Percentiles rank a stretch among this genome's conserved stretches.
These are phyloP conservation scores for Promerops cafer DNA, from an alignment of 2,113 vertebrate genomes.

Conservation along the genomic window DNA sequence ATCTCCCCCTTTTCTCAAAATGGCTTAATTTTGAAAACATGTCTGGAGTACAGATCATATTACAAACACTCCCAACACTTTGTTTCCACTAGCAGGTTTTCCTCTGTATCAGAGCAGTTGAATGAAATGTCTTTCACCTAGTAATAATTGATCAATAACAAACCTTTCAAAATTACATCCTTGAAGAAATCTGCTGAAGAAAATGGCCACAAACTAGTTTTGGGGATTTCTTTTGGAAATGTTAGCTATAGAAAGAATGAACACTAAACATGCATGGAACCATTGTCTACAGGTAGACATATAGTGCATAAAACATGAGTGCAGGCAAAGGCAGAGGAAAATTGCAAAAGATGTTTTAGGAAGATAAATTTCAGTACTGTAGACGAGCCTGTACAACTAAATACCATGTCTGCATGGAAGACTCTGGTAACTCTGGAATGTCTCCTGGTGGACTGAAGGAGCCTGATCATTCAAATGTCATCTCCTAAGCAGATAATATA, in stretches of 20 bases:
- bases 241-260: neutral
- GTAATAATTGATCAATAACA: neutral
- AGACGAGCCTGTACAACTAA: neutral
- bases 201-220: neutral
- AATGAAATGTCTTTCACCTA: neutral
- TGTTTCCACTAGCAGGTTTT: neutral
- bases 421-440: neutral
- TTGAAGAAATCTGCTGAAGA: neutral
- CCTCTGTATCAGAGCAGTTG: neutral
- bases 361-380: neutral
- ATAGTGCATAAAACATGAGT: accelerated
- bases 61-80: neutral
- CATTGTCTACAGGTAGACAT: neutral
- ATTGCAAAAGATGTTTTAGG: neutral
- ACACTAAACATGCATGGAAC: neutral
- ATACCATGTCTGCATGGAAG: neutral
- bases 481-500: neutral
- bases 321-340: neutral
- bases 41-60: neutral
- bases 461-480: neutral
- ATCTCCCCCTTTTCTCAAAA: neutral
- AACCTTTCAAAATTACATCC: neutral
- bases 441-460: neutral
- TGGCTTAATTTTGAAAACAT: neutral
- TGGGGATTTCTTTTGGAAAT: neutral